Evolutionary conservation across 1,140 invertebrate species (phyloP).

Genomic region (Drosophila grimshawi): DNA sequence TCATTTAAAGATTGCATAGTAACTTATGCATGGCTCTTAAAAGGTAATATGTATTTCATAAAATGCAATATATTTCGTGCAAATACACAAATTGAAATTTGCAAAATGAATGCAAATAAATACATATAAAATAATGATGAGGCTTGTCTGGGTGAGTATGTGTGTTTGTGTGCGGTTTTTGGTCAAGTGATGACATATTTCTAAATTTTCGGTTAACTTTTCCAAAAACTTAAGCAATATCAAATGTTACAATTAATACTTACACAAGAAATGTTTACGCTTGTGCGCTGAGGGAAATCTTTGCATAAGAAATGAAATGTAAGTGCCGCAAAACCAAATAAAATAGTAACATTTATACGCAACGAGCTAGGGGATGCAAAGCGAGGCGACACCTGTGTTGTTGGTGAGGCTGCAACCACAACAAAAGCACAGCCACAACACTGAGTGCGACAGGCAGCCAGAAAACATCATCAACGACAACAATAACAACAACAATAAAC

Average conservation of each 20-base stretch:
- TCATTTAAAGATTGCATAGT: background rate
- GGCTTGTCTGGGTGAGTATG: conserved; percentile 16
- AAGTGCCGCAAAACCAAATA: conserved; percentile 78
- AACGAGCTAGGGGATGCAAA: conserved; percentile 6
- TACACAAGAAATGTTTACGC: conserved; percentile 22
- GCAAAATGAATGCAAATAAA: conserved; percentile 13
- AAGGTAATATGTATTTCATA: conserved; percentile 14
- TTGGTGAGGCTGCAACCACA: conserved; percentile 15
- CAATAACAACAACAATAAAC: conserved; percentile 10
- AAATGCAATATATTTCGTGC: conserved; percentile 57
- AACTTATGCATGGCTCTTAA: background rate
- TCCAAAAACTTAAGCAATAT: conserved; percentile 26
- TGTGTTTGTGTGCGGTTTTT: conserved; percentile 49
- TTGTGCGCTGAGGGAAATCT: conserved; percentile 53
- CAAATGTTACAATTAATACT: conserved; percentile 67
- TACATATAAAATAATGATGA: conserved; percentile 7
- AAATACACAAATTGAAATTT: conserved; percentile 57
- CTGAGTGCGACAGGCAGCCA: conserved; percentile 34
- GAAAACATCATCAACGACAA: conserved; percentile 22
- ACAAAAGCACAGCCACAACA: conserved; percentile 58
- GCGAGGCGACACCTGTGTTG: conserved; percentile 33
- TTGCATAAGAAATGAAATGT: conserved; percentile 73
- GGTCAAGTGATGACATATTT: conserved; percentile 62
- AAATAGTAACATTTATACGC: conserved; percentile 48
- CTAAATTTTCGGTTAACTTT: conserved; percentile 62